Evolutionary conservation across 2,888 invertebrate genomes (phyloP), one percentile per base, ranked within the genome.

Genomic region (Nyleta sp.): DNA sequence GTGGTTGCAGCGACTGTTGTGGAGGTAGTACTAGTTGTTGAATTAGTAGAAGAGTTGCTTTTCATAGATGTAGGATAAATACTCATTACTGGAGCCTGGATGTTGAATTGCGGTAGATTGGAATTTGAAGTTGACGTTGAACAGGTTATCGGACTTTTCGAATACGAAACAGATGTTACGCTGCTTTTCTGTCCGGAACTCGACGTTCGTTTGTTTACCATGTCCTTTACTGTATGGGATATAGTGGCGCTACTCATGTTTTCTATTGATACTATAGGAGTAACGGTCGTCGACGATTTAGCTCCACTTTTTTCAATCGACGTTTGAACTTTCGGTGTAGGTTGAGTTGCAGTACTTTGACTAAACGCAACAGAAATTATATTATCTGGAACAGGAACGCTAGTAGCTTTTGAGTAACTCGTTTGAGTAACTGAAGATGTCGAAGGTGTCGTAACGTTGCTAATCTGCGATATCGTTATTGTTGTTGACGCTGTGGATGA

Each of bases 31-130:
- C 2, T 22, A 8, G 65, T n/a, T 10, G 53, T 53, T 0, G 53
- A 65, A 42, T 10, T 52, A 0, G 48, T 20, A 15, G 35, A 38
- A n/a, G 33, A 78, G 60, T 72, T 81, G 8, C 77, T 88, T 40
- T 87, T 87, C 31, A 78, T 71, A 0, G 87, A 84, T 1, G 85
- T 82, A 4, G 88, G 84, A 31, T 87, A 88, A 35, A 87, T 84
- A 70, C 86, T 88, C 85, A 87, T 87, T 3, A 85, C 80, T 0
- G 87, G 85, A 0, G 85, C 83, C 44, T 88, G 88, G 1, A 87
- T 79, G 48, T 68, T 85, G 24, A 86, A 85, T 0, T 84, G 82
- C 0, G 83, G 67, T 22, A 53, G 7, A 20, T 2, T 17, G 0
- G 72, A 40, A 20, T 18, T 65, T 2, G 65, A 38, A 13, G 44